Evolutionary conservation across 2,113 vertebrate species (phyloP).

Genomic region (Tychaedon coryphoeus): DNA sequence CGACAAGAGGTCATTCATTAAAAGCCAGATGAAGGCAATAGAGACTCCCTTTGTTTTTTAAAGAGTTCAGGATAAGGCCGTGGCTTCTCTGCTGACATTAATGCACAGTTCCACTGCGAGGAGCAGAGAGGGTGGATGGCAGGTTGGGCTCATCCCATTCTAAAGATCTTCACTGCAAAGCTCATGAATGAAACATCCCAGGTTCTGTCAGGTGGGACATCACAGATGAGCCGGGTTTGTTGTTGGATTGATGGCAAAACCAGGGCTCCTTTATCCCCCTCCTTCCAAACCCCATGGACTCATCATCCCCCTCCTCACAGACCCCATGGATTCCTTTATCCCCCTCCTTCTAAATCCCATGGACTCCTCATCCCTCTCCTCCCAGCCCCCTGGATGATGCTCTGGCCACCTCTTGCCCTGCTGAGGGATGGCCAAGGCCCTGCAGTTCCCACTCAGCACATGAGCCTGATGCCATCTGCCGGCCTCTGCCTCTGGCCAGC

Average conservation of each 20-base stretch:
- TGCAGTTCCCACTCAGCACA: not conserved
- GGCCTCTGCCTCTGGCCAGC: not conserved
- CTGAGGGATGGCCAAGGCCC: not conserved
- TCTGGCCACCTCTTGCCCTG: not conserved
- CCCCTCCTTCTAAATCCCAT: not conserved
- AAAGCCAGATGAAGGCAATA: constrained; percentile 47
- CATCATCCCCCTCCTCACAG: not conserved
- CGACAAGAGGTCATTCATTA: constrained; percentile 62
- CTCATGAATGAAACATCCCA: fast-evolving
- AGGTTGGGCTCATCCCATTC: not conserved
- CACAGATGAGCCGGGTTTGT: fast-evolving
- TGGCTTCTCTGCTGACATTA: not conserved
- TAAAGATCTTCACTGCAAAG: fast-evolving
- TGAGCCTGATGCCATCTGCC: constrained; percentile 43
- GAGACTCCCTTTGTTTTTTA: constrained; percentile 47
- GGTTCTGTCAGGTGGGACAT: not conserved
- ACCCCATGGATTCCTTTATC: not conserved
- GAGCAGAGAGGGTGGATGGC: not conserved
- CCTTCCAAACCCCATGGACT: fast-evolving
- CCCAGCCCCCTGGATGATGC: not conserved
- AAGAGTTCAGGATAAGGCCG: not conserved
- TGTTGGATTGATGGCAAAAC: fast-evolving
- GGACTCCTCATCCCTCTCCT: not conserved
- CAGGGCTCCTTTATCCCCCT: not conserved
- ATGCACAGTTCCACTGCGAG: not conserved